Evolutionary conservation across 35 echinoderm and acorn worm species (phyloP).

Genomic region (Ptychodera flava): DNA sequence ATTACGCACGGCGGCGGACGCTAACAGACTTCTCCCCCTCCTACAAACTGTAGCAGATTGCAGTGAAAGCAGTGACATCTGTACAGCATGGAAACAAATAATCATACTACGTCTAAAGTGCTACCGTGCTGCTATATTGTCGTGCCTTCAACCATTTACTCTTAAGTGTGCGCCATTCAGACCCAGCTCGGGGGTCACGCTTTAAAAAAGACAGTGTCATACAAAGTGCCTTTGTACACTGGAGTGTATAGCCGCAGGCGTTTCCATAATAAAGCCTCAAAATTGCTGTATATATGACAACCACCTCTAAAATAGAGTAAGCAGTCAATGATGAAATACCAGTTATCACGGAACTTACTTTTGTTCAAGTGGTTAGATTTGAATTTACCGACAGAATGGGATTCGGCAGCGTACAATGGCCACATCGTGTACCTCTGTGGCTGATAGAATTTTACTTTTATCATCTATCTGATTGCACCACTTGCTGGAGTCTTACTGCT

Average conservation of each 20-base stretch:
- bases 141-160: neutral
- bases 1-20: too few relatives aligned
- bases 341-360: too few relatives aligned
- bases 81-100: neutral
- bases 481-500: too few relatives aligned
- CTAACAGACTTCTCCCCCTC: neutral
- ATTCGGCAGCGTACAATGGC: too few relatives aligned
- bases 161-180: neutral
- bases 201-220: neutral
- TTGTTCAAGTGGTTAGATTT: too few relatives aligned
- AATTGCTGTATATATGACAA: neutral
- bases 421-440: too few relatives aligned
- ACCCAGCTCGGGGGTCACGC: neutral
- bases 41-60: neutral
- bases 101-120: neutral
- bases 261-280: neutral
- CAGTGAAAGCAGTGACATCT: neutral
- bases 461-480: too few relatives aligned
- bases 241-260: neutral
- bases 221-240: neutral
- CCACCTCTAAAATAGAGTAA: neutral
- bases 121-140: neutral
- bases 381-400: too few relatives aligned
- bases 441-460: too few relatives aligned
- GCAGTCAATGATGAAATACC: neutral